These are phyloP conservation scores for Enteromius mattozi DNA, from an alignment of 2,797 vertebrate genomes.

Conservation along the genomic window DNA sequence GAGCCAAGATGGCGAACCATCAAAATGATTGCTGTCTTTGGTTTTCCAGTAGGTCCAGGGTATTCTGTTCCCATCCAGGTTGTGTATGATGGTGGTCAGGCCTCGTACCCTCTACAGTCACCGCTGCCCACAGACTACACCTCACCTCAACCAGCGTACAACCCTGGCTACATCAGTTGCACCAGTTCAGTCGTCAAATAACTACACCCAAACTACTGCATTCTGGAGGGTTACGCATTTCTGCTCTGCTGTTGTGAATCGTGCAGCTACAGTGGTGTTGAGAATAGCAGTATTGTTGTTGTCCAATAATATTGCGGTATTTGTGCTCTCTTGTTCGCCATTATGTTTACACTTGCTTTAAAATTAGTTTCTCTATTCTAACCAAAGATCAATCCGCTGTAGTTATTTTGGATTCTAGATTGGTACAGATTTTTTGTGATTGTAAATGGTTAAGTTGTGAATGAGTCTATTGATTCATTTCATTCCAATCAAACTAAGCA, in stretches of 20 bases:
- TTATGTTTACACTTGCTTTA: neutral
- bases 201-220: slow-evolving; percentile 60
- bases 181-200: slow-evolving; percentile 61
- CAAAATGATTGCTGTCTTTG: neutral
- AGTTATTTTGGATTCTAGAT: neutral
- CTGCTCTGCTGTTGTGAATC: neutral
- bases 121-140: slow-evolving; percentile 60
- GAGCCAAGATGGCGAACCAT: neutral
- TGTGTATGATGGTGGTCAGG: slow-evolving; percentile 67
- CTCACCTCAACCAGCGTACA: slow-evolving; percentile 85
- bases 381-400: neutral
- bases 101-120: slow-evolving; percentile 50
- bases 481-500: neutral
- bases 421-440: neutral
- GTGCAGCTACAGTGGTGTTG: slow-evolving; percentile 19
- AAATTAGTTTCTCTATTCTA: neutral
- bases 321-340: neutral
- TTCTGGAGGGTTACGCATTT: slow-evolving; percentile 65
- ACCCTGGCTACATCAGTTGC: slow-evolving; percentile 80
- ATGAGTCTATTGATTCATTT: neutral
- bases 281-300: neutral
- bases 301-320: neutral
- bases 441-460: neutral
- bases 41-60: slow-evolving; percentile 59
- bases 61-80: slow-evolving; percentile 74